A percentile compares a stretch with the other conserved stretches of the same genome.
phyloP scores from a whole-genome alignment of 2,888 invertebrate genomes.

The Mycalesis mineus region DNA sequence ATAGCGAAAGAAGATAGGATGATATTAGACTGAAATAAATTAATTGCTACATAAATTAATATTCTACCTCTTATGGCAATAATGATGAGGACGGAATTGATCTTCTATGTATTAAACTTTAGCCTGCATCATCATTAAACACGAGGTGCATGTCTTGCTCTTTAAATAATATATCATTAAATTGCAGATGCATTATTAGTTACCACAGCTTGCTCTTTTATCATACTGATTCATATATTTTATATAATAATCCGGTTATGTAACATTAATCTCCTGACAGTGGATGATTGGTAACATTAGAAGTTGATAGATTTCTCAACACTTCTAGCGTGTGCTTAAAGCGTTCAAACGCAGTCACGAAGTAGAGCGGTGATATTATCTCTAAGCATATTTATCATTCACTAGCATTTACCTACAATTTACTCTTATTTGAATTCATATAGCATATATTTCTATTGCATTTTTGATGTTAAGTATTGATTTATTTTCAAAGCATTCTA shows the following conservation, averaged over 20 bases:
- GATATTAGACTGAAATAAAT: too few relatives aligned
- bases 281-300: conserved; percentile 19
- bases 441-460: too few relatives aligned
- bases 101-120: neutral
- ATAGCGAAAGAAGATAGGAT: too few relatives aligned
- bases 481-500: too few relatives aligned
- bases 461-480: too few relatives aligned
- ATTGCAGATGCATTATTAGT: neutral
- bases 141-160: neutral
- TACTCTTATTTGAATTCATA: too few relatives aligned
- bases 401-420: too few relatives aligned
- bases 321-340: conserved; percentile 29
- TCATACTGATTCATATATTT: neutral
- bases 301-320: conserved; percentile 45
- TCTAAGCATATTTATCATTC: conserved; percentile 11
- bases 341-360: conserved; percentile 45
- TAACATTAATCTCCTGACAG: conserved; percentile 11
- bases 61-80: too few relatives aligned
- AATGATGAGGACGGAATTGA: too few relatives aligned
- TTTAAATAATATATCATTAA: neutral
- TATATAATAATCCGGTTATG: conserved; percentile 13
- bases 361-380: conserved; percentile 40
- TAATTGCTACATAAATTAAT: too few relatives aligned
- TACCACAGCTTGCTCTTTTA: neutral
- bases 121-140: neutral